phyloP scores from a whole-genome alignment of 2,888 invertebrate genomes.

The Eristalis tenax region DNA sequence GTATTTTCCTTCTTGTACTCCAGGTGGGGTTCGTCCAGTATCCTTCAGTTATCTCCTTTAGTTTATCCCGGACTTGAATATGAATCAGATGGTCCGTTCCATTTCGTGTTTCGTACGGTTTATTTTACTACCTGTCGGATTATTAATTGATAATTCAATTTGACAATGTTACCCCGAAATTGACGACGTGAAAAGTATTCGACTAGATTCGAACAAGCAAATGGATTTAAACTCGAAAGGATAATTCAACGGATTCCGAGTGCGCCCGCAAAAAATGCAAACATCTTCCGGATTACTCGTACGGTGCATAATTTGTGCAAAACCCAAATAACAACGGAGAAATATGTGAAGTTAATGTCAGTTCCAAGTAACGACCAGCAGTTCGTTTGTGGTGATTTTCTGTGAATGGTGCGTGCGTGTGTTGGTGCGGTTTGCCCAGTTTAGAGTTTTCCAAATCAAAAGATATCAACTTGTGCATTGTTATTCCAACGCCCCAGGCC shows the following conservation, averaged over 20 bases:
- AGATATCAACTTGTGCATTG: background rate
- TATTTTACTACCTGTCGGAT: slow-evolving; percentile 67
- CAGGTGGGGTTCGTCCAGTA: slow-evolving; percentile 75
- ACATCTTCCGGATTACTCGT: background rate
- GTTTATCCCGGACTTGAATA: slow-evolving; percentile 75
- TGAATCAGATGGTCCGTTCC: slow-evolving; percentile 74
- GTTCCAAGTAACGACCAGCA: background rate
- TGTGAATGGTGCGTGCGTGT: background rate
- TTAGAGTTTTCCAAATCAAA: slow-evolving; percentile 11
- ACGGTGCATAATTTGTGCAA: background rate
- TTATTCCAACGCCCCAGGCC: background rate
- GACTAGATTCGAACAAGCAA: background rate
- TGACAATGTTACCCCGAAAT: slow-evolving; percentile 25
- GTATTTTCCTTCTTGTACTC: slow-evolving; percentile 55
- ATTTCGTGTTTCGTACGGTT: slow-evolving; percentile 58
- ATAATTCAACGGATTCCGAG: background rate
- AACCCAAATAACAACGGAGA: background rate
- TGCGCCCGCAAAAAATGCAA: background rate
- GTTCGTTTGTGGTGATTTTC: background rate
- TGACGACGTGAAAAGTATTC: background rate
- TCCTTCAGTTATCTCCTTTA: slow-evolving; percentile 74
- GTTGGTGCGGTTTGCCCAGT: slow-evolving; percentile 18
- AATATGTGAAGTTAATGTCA: background rate
- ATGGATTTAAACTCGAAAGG: background rate
- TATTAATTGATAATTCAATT: slow-evolving; percentile 50